Conservation (phyloP, 2,797 vertebrate genomes). For the Eupleurogrammus muticus region DNA sequence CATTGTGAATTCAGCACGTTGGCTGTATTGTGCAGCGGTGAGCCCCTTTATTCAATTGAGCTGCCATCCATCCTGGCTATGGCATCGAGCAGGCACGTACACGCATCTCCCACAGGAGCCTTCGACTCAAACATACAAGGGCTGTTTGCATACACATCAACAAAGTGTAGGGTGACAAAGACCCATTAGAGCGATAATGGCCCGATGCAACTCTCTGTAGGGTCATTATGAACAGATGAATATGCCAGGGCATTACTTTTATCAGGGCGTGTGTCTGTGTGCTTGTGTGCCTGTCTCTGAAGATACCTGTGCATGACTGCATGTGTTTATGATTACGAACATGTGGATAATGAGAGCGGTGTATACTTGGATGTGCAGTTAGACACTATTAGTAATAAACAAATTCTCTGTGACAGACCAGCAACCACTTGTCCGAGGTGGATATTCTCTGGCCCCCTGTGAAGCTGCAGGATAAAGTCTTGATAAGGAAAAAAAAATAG, state of each 20-base stretch:
- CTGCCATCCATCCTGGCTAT: slow-evolving; percentile 75
- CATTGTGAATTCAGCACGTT: slow-evolving; percentile 78
- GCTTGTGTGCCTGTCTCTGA: slow-evolving; percentile 3
- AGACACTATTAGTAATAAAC: background rate
- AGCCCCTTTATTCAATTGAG: slow-evolving; percentile 80
- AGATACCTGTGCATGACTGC: slow-evolving; percentile 12
- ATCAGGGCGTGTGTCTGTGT: slow-evolving; percentile 13
- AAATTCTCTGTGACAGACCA: background rate
- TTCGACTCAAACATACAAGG: slow-evolving; percentile 68
- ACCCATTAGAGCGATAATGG: slow-evolving; percentile 74
- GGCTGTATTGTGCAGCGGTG: slow-evolving; percentile 75
- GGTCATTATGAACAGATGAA: slow-evolving; percentile 67
- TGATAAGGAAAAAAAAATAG: background rate
- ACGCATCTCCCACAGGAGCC: slow-evolving; percentile 74
- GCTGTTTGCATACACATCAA: slow-evolving; percentile 73
- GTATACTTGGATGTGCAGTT: background rate
- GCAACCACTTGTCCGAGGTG: background rate
- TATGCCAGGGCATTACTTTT: slow-evolving; percentile 57
- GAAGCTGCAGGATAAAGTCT: background rate
- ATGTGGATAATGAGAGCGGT: slow-evolving; percentile 6
- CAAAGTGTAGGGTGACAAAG: slow-evolving; percentile 64
- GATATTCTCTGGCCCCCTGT: background rate
- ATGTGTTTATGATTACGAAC: slow-evolving; percentile 10
- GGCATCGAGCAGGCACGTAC: slow-evolving; percentile 72
- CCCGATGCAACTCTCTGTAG: slow-evolving; percentile 63